Evolutionary conservation across 2,888 invertebrate genomes (phyloP).

Genomic region (Agrotis ipsilon): DNA sequence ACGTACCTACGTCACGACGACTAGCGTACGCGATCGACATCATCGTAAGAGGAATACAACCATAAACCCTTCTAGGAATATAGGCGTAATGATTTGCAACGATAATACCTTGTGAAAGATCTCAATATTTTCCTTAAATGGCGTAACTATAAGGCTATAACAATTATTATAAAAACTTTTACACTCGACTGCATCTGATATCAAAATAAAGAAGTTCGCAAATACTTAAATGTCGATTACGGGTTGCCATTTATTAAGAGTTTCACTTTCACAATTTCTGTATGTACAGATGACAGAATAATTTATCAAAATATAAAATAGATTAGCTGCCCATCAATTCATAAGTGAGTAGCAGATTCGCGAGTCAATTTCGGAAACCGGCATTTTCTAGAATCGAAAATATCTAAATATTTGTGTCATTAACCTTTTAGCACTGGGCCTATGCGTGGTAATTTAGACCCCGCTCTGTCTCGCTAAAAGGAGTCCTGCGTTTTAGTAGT

Average conservation of each 20-base stretch:
- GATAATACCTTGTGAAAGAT: not conserved
- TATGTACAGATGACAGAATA: not conserved
- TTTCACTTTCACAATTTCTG: constrained; percentile 38
- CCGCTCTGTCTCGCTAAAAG: not conserved
- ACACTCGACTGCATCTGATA: constrained; percentile 22
- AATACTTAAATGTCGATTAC: constrained; percentile 32
- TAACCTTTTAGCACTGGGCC: not conserved
- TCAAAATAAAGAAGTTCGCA: constrained; percentile 24
- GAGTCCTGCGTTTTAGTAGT: not conserved
- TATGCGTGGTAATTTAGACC: not conserved
- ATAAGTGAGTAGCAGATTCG: not conserved
- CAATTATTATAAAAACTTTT: constrained; percentile 31
- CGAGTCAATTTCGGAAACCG: not conserved
- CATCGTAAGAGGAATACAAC: no score
- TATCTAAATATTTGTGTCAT: not conserved
- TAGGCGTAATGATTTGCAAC: no score
- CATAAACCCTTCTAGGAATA: no score
- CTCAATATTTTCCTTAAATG: constrained; percentile 10
- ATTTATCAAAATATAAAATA: constrained; percentile 30
- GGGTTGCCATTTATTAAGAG: not conserved
- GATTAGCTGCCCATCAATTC: not conserved
- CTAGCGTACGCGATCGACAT: no score
- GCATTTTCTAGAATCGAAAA: not conserved
- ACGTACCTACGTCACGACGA: no score
- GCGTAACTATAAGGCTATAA: constrained; percentile 16